A percentile compares a stretch with the other conserved stretches of the same genome.
phyloP scores from a whole-genome alignment of 1,140 invertebrate genomes.

The Bombus consobrinus region DNA sequence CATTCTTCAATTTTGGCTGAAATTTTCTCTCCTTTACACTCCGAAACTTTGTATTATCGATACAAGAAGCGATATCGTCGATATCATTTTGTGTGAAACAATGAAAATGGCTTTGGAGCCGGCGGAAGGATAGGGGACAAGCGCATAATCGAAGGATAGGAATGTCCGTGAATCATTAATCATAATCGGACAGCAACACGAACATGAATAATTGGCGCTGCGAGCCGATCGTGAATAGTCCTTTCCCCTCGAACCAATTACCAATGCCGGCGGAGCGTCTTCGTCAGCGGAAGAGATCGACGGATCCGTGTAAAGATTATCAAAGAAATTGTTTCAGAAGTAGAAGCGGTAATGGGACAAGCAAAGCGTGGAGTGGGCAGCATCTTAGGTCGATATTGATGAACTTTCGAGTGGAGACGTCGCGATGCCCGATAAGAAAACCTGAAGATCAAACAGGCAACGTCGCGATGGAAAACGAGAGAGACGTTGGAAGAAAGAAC shows the following conservation, averaged over 20 bases:
- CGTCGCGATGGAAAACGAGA: not conserved
- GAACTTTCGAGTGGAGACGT: conserved; percentile 33
- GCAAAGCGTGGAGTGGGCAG: not conserved
- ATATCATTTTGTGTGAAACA: not conserved
- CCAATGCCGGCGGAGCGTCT: conserved; percentile 11
- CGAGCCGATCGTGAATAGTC: conserved; percentile 45
- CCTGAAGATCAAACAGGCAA: conserved; percentile 28
- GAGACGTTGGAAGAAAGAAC: not conserved
- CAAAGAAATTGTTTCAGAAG: conserved; percentile 58
- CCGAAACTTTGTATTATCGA: not conserved
- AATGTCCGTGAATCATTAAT: conserved; percentile 56
- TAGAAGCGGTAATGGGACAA: conserved; percentile 42
- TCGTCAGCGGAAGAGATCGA: conserved; percentile 28
- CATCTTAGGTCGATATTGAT: conserved; percentile 46
- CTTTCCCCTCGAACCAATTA: conserved; percentile 66
- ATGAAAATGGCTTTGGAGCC: not conserved
- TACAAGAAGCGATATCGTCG: not conserved
- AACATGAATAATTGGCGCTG: conserved; percentile 64
- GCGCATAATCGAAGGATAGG: conserved; percentile 46
- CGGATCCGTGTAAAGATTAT: conserved; percentile 58
- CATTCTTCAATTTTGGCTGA: not conserved
- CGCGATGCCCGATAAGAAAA: conserved; percentile 39
- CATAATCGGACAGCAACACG: conserved; percentile 56
- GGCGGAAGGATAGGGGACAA: not conserved
- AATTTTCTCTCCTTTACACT: not conserved